These are phyloP conservation scores for Meiosimyza platycephala DNA, from an alignment of 2,888 invertebrate genomes.

Conservation along the genomic window DNA sequence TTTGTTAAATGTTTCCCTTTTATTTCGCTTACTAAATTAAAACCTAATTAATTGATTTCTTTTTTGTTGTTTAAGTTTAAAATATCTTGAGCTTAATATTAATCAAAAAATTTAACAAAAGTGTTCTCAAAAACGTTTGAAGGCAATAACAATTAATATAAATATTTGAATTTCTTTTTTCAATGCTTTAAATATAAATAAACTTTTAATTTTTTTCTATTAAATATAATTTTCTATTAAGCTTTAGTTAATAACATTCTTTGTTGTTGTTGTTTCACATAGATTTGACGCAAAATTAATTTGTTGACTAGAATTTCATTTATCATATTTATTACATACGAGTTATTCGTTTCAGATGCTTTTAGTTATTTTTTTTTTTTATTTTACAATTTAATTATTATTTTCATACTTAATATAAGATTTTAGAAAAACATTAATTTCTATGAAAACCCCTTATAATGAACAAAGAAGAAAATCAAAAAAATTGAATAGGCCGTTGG, in stretches of 20 bases:
- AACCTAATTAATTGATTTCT: constrained; percentile 15
- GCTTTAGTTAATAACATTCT: constrained; percentile 20
- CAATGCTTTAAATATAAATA: constrained; percentile 39
- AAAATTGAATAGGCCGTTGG: constrained; percentile 93
- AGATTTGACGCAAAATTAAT: neutral
- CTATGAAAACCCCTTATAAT: constrained; percentile 84
- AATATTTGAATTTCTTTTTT: constrained; percentile 26
- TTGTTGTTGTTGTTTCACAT: neutral
- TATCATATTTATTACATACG: constrained; percentile 22
- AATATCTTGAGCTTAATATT: constrained; percentile 28
- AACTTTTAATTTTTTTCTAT: constrained; percentile 29
- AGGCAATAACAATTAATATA: constrained; percentile 38
- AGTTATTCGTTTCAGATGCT: constrained; percentile 32
- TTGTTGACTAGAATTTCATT: constrained; percentile 1
- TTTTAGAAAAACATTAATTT: constrained; percentile 43
- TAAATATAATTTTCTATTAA: constrained; percentile 35
- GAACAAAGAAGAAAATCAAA: constrained; percentile 94
- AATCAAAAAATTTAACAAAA: constrained; percentile 27
- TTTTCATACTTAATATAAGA: constrained; percentile 43
- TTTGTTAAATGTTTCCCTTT: constrained; percentile 58
- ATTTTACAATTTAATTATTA: constrained; percentile 44
- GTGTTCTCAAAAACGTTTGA: constrained; percentile 24
- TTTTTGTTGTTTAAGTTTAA: neutral
- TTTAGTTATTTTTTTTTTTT: constrained; percentile 41
- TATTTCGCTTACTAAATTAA: constrained; percentile 36